phyloP scores from a whole-genome alignment of 2,797 vertebrate genomes.

The Melanotaenia pygmaea region DNA sequence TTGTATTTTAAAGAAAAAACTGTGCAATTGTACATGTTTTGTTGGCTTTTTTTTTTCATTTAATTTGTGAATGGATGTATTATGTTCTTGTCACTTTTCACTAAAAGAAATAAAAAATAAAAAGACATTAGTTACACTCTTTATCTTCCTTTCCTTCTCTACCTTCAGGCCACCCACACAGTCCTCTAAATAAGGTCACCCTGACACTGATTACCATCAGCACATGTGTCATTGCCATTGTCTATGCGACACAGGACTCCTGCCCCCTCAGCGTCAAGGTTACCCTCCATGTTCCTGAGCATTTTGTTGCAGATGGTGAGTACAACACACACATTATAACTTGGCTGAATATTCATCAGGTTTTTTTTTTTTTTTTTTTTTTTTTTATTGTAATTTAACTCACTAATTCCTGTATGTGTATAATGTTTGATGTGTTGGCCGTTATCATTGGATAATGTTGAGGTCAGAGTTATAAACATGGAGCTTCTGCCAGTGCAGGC shows the following conservation, averaged over 20 bases:
- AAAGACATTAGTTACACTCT: slow-evolving; percentile 16
- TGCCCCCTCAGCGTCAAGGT: slow-evolving; percentile 97
- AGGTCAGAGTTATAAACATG: too few species aligned
- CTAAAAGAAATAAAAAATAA: slow-evolving; percentile 6
- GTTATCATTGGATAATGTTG: background rate
- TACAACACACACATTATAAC: slow-evolving; percentile 36
- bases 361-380: background rate
- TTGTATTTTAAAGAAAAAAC: slow-evolving; percentile 3
- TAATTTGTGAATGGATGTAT: slow-evolving; percentile 1
- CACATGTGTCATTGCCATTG: slow-evolving; percentile 93
- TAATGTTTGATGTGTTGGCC: background rate
- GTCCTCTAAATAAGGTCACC: slow-evolving; percentile 94
- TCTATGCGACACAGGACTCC: slow-evolving; percentile 93
- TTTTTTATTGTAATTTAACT: background rate
- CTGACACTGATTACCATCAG: slow-evolving; percentile 95
- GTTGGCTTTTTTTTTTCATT: background rate
- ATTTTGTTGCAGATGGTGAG: slow-evolving; percentile 99
- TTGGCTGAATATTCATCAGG: slow-evolving; percentile 10
- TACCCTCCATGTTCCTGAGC: slow-evolving; percentile 96
- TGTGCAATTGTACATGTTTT: slow-evolving; percentile 16
- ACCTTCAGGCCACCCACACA: slow-evolving; percentile 90
- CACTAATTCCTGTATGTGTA: background rate
- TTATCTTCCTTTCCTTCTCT: slow-evolving; percentile 37
- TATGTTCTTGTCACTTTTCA: background rate
- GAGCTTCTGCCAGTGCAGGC: too few species aligned